Conservation (phyloP, 2,888 invertebrate genomes). For the Gastracanthus pulcherrimus region DNA sequence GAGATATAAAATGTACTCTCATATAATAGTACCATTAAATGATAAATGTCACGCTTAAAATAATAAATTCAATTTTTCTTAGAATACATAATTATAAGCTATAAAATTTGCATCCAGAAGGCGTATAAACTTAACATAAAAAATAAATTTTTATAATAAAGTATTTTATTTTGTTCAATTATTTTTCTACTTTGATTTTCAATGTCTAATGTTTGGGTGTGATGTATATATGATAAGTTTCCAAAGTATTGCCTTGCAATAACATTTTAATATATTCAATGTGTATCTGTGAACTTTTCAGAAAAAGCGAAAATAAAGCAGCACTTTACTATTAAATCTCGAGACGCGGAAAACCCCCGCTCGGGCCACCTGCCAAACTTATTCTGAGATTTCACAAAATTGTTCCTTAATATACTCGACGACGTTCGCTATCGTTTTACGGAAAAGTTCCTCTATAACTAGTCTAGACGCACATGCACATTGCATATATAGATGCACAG, state of each 20-base stretch:
- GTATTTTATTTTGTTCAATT: too few species aligned
- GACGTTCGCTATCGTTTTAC: not conserved
- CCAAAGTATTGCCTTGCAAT: not conserved
- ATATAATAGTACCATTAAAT: too few species aligned
- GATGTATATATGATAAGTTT: not conserved
- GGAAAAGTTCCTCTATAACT: constrained; percentile 5
- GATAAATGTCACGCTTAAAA: too few species aligned
- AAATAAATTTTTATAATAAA: too few species aligned
- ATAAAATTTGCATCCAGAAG: too few species aligned
- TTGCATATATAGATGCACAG: not conserved
- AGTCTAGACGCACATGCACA: too few species aligned
- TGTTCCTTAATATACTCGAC: constrained; percentile 11
- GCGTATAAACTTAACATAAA: too few species aligned
- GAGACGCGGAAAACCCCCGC: not conserved
- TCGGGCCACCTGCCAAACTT: constrained; percentile 10
- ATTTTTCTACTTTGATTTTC: too few species aligned
- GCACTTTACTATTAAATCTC: not conserved
- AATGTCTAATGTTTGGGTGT: too few species aligned
- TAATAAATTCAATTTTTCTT: too few species aligned
- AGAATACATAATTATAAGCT: too few species aligned
- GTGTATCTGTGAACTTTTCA: not conserved
- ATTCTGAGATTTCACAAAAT: constrained; percentile 27
- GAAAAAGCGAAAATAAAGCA: not conserved
- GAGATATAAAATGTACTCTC: too few species aligned
- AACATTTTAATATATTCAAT: not conserved